These are phyloP conservation scores for Galerucella calmariensis DNA, from an alignment of 2,888 invertebrate genomes.

Conservation along the genomic window DNA sequence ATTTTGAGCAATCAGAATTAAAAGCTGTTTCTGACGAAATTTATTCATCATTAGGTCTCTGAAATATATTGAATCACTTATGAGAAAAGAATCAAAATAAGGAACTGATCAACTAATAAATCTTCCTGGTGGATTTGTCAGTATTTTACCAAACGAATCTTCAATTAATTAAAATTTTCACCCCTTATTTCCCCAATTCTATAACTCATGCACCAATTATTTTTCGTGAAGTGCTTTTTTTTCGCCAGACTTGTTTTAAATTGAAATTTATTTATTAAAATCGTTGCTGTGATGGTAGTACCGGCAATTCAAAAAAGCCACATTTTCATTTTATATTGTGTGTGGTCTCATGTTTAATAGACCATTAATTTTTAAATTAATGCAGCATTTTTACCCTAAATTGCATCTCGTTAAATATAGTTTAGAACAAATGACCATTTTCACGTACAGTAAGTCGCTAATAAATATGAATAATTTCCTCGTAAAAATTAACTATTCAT, in stretches of 20 bases:
- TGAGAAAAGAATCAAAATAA: no score
- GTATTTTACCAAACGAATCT: no score
- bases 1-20: no score
- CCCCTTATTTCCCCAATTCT: slow-evolving; percentile 10
- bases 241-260: slow-evolving; percentile 35
- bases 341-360: slow-evolving; percentile 54
- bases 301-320: slow-evolving; percentile 47
- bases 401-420: slow-evolving; percentile 47
- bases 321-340: slow-evolving; percentile 51
- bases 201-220: slow-evolving; percentile 30
- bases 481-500: slow-evolving; percentile 56
- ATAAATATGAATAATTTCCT: slow-evolving; percentile 53
- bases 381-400: slow-evolving; percentile 53
- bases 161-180: neutral
- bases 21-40: no score
- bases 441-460: slow-evolving; percentile 46
- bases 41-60: no score
- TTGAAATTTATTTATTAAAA: slow-evolving; percentile 47
- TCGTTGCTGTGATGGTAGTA: slow-evolving; percentile 42
- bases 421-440: slow-evolving; percentile 49
- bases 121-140: no score
- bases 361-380: slow-evolving; percentile 56
- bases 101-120: no score
- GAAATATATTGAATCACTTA: no score
- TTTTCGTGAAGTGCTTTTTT: slow-evolving; percentile 36